Evolutionary conservation across 2,797 vertebrate genomes (phyloP).

Genomic region (Neosilurus hyrtlii): DNA sequence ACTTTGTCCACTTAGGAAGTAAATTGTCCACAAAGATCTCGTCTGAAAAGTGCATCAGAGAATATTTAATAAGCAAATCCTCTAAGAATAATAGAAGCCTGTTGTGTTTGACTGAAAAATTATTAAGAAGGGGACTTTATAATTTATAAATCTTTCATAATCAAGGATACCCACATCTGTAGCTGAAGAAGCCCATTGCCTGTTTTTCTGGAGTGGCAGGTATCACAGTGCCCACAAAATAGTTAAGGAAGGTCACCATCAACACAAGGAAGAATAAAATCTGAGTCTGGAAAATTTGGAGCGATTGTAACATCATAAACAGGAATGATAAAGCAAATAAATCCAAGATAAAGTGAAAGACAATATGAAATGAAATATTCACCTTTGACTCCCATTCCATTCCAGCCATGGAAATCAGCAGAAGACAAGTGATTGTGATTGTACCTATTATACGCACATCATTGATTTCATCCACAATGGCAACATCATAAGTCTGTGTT

Average conservation of each 20-base stretch:
- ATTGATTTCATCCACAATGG: slow-evolving; percentile 66
- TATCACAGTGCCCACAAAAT: slow-evolving; percentile 70
- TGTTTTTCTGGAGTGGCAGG: slow-evolving; percentile 62
- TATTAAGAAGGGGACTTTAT: background rate
- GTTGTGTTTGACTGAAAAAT: background rate
- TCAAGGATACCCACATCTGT: slow-evolving; percentile 43
- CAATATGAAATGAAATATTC: slow-evolving; percentile 6
- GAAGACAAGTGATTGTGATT: slow-evolving; percentile 68
- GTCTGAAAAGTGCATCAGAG: slow-evolving; percentile 50
- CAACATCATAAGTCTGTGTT: slow-evolving; percentile 63
- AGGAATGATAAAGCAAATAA: background rate
- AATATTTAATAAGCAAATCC: background rate
- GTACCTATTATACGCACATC: slow-evolving; percentile 71
- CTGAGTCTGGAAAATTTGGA: slow-evolving; percentile 63
- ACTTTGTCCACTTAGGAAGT: slow-evolving; percentile 62
- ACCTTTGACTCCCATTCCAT: slow-evolving; percentile 79
- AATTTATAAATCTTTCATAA: background rate
- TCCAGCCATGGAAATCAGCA: slow-evolving; percentile 71
- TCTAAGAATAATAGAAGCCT: background rate
- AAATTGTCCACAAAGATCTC: slow-evolving; percentile 73
- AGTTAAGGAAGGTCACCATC: slow-evolving; percentile 72
- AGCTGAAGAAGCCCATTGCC: slow-evolving; percentile 70
- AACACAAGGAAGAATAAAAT: slow-evolving; percentile 72
- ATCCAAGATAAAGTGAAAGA: background rate
- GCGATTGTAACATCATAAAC: background rate